Conservation (phyloP, 2,888 invertebrate genomes). For the Gibbula magus region DNA sequence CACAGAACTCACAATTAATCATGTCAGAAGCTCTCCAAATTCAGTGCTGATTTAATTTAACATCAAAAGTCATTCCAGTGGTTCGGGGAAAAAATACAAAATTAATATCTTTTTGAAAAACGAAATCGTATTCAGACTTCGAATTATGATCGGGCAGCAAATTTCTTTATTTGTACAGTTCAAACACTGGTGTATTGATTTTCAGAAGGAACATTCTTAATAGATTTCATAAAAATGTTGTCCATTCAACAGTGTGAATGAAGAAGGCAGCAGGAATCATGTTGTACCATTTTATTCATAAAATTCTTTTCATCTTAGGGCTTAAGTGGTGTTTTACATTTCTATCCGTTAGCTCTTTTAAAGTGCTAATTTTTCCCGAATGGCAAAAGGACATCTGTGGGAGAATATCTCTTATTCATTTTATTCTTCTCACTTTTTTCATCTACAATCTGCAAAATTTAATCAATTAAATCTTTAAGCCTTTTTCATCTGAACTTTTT, state of each 20-base stretch:
- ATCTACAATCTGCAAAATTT: constrained; percentile 15
- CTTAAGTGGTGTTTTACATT: constrained; percentile 15
- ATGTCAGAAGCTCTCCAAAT: constrained; percentile 15
- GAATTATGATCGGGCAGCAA: constrained; percentile 15
- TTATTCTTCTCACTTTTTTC: not conserved
- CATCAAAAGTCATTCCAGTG: constrained; percentile 22
- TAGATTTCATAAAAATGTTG: constrained; percentile 25
- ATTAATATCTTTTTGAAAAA: constrained; percentile 23
- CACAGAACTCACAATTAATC: constrained; percentile 15
- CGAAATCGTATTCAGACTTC: constrained; percentile 16
- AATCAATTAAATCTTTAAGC: constrained; percentile 13
- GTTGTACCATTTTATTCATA: constrained; percentile 12
- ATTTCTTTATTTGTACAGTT: constrained; percentile 19
- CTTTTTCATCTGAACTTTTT: constrained; percentile 13
- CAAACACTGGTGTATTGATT: constrained; percentile 22
- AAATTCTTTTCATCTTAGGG: constrained; percentile 10
- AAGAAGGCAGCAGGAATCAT: constrained; percentile 2
- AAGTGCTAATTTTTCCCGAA: constrained; percentile 8
- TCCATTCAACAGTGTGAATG: constrained; percentile 12
- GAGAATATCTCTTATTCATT: constrained; percentile 13
- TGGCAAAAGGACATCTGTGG: constrained; percentile 13
- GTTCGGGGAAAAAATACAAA: constrained; percentile 10
- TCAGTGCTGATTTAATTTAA: constrained; percentile 14
- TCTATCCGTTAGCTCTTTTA: constrained; percentile 11
- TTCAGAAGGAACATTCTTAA: not conserved